Evolutionary conservation across 2,888 invertebrate genomes (phyloP).

Genomic region (Cryptophagus acutangulus): DNA sequence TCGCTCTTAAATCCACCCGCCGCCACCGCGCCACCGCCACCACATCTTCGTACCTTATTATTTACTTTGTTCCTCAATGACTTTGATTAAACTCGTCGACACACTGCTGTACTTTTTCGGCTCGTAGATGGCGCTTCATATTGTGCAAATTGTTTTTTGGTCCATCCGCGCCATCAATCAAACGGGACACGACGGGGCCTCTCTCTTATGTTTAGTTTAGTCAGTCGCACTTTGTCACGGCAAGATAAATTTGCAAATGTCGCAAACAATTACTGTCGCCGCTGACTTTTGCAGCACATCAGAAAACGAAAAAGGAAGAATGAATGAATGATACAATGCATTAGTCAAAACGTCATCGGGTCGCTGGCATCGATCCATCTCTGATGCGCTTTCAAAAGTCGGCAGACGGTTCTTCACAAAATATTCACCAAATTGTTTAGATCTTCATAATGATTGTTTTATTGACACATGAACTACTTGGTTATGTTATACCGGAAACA

Average conservation of each 20-base stretch:
- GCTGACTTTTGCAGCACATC: constrained; percentile 27
- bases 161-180: constrained; percentile 1
- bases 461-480: too few relatives aligned
- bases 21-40: too few relatives aligned
- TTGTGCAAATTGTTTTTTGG: background rate
- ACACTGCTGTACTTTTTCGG: too few relatives aligned
- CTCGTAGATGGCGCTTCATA: too few relatives aligned
- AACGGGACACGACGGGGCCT: constrained; percentile 1
- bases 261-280: constrained; percentile 31
- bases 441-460: too few relatives aligned
- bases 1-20: too few relatives aligned
- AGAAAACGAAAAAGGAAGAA: constrained; percentile 28
- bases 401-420: too few relatives aligned
- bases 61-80: too few relatives aligned
- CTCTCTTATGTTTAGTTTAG: background rate
- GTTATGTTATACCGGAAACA: too few relatives aligned
- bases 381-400: too few relatives aligned
- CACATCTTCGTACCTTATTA: too few relatives aligned
- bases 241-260: constrained; percentile 29
- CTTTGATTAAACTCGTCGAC: background rate
- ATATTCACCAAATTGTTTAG: too few relatives aligned
- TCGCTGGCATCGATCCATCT: constrained; percentile 30
- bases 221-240: constrained; percentile 17
- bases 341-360: constrained; percentile 35
- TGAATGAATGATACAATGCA: constrained; percentile 33